Evolutionary conservation across 2,113 vertebrate genomes (phyloP), one percentile per base, ranked within the genome.

Genomic region (Hydropotes inermis): DNA sequence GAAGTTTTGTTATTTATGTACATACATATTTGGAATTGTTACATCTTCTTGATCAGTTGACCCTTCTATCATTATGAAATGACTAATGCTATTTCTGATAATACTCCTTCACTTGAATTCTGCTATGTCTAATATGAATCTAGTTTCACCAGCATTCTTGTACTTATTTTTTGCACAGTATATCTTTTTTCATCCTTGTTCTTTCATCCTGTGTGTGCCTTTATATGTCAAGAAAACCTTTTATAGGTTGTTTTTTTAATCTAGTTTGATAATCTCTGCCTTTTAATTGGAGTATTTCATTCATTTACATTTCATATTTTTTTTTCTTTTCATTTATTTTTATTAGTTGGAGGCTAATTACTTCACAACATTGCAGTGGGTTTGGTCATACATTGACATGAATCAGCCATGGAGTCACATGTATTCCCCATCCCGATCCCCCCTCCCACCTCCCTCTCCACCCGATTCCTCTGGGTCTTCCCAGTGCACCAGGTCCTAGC

Each of bases 281-380:
- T 76, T 67, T 92, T 92, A 88, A 70, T 88, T 50, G 19, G 47
- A 86, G 12, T 89, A 45, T 91, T 87, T 95, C 11, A 2, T 58
- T 89, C 58, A 60, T 89, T 87, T 88, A 88, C 27, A 91, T 43
- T 94, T 96, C 78, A 87, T 50, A 55, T 87, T 55, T n/a, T n/a
- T n/a, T n/a, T n/a, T n/a, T n/a, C n/a, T n/a, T n/a, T n/a, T n/a
- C n/a, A n/a, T n/a, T n/a, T n/a, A n/a, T n/a, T n/a, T n/a, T n/a
- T n/a, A n/a, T n/a, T n/a, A n/a, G n/a, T n/a, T n/a, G n/a, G n/a
- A n/a, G n/a, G n/a, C n/a, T n/a, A n/a, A n/a, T n/a, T n/a, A n/a
- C n/a, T n/a, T n/a, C n/a, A n/a, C n/a, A n/a, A n/a, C n/a, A n/a
- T n/a, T n/a, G n/a, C n/a, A n/a, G n/a, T n/a, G n/a, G n/a, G n/a